Conservation (phyloP, 1,140 invertebrate genomes). For the Zelostemma sp. region DNA sequence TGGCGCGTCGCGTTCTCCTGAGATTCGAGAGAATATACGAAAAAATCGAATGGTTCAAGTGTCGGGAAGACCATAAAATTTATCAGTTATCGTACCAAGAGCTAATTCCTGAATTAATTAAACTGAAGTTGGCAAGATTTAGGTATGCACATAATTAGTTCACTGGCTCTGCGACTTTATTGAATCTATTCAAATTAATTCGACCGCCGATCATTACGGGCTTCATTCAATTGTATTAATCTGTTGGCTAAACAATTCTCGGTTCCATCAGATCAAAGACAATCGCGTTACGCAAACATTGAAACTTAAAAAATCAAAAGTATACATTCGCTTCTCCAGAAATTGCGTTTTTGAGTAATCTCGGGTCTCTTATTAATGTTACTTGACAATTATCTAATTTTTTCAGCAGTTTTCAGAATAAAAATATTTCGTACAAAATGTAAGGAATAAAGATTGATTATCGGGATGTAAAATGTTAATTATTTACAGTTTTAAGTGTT, state of each 20-base stretch:
- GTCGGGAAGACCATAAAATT: slow-evolving; percentile 4
- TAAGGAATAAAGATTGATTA: too few relatives aligned
- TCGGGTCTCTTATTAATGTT: too few relatives aligned
- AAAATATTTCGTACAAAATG: too few relatives aligned
- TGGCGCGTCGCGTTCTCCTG: background rate
- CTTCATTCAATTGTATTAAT: slow-evolving; percentile 24
- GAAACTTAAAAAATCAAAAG: too few relatives aligned
- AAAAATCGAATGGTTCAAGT: background rate
- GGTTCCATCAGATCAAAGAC: too few relatives aligned
- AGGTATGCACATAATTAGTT: slow-evolving; percentile 32
- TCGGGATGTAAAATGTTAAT: too few relatives aligned
- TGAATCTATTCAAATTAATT: slow-evolving; percentile 36
- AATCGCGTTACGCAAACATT: too few relatives aligned
- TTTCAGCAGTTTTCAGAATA: too few relatives aligned
- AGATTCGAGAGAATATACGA: slow-evolving; percentile 9
- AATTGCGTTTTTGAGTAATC: too few relatives aligned
- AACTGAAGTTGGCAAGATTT: slow-evolving; percentile 20
- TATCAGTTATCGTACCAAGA: slow-evolving; percentile 17
- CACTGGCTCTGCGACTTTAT: slow-evolving; percentile 1
- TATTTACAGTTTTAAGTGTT: too few relatives aligned
- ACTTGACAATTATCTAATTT: too few relatives aligned
- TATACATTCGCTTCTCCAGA: too few relatives aligned
- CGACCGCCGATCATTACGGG: slow-evolving; percentile 25
- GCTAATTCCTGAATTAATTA: slow-evolving; percentile 12
- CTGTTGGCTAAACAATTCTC: slow-evolving; percentile 14